These are phyloP conservation scores for Catocala sponsa DNA, from an alignment of 2,888 invertebrate species.

Conservation along the genomic window DNA sequence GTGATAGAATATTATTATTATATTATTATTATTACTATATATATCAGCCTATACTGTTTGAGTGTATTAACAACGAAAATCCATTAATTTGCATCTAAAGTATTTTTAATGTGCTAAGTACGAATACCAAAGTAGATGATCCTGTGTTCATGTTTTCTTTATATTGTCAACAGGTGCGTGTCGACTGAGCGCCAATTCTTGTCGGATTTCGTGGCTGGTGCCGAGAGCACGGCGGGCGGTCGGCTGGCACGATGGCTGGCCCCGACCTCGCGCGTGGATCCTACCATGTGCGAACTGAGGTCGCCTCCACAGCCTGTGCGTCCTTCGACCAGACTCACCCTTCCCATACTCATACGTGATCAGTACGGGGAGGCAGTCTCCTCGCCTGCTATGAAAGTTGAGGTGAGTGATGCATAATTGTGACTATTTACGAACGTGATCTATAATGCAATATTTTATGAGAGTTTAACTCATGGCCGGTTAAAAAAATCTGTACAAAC, in stretches of 20 bases:
- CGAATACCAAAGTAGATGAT: too few species aligned
- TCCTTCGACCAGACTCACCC: conserved; percentile 76
- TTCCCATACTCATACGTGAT: conserved; percentile 94
- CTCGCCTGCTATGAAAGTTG: conserved; percentile 94
- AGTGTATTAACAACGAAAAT: too few species aligned
- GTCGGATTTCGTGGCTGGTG: conserved; percentile 96
- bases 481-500: too few species aligned
- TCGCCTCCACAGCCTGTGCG: conserved; percentile 92
- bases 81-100: too few species aligned
- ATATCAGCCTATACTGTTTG: too few species aligned
- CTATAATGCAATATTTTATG: too few species aligned
- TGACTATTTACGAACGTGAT: too few species aligned
- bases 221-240: conserved; percentile 95
- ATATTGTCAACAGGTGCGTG: conserved; percentile 89
- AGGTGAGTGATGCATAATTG: conserved; percentile 63
- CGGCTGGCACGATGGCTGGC: conserved; percentile 98
- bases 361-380: conserved; percentile 97
- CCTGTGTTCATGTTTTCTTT: too few species aligned
- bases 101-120: too few species aligned
- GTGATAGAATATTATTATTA: too few species aligned
- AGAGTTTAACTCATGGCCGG: too few species aligned
- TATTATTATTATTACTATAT: too few species aligned
- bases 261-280: conserved; percentile 97
- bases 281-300: conserved; percentile 94
- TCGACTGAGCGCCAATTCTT: conserved; percentile 97